Evolutionary conservation across 2,888 invertebrate genomes (phyloP), one percentile per base, ranked within the genome.

Genomic region (Apamea epomidion): DNA sequence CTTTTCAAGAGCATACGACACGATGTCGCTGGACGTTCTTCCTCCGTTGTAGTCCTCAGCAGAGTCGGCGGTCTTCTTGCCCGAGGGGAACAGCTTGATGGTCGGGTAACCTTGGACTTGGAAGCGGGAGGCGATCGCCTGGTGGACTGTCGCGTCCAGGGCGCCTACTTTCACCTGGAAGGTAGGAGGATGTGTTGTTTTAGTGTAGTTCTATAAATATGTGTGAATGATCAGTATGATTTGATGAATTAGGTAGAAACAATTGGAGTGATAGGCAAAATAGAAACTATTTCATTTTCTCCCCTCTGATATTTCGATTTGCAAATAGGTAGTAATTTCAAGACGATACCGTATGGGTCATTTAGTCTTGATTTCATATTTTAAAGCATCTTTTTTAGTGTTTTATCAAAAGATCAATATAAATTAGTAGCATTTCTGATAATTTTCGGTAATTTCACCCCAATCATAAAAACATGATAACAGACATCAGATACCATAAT

Each of bases 61-160:
- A 7, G 98, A 98, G 90, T 97, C 98, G 0, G 96, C 92, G 79
- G 97, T 96, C 94, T 99, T 98, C 91, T 98, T 98, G 84, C 98
- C 98, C 0, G 98, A 97, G 0, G 98, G 96, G 97, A 99, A 99
- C 95, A 98, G 98, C 96, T 99, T 99, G 92, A 99, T 99, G 58
- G 99, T 99, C 4, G 99, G 99, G 97, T 99, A 99, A 0, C 99
- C 99, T 89, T 98, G 98, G 58, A 99, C 98, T 89, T 98, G 98
- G 95, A 98, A 99, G 92, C 98, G 98, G 87, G 97, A 97, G 0
- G 99, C 99, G 95, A 98, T 99, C 25, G 97, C 94, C 82, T 98
- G 98, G 96, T 99, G 98, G 0, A 98, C 98, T 0, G 99, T 99
- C 0, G 99, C 99, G 97, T 99, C 99, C 0, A 99, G 94, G 6